These are phyloP conservation scores for Perizoma affinitatum DNA, from an alignment of 2,888 invertebrate species.

Conservation along the genomic window DNA sequence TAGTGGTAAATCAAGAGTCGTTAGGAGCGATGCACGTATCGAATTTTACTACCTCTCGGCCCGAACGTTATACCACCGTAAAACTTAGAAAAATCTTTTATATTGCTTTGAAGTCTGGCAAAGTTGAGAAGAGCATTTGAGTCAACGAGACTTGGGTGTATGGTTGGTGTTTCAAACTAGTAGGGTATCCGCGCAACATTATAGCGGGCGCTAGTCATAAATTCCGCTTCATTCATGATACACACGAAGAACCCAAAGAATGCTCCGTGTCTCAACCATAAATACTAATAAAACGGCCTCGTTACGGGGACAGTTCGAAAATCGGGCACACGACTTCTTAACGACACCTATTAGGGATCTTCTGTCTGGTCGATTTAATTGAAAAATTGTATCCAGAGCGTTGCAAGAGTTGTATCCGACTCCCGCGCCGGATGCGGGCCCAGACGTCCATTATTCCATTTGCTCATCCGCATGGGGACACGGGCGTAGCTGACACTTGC, in stretches of 20 bases:
- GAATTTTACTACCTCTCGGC: constrained; percentile 73
- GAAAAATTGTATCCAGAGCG: constrained; percentile 83
- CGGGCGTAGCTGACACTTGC: constrained; percentile 30
- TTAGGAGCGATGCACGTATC: constrained; percentile 75
- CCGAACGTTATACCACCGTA: constrained; percentile 72
- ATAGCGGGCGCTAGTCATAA: constrained; percentile 75
- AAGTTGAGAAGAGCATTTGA: constrained; percentile 52
- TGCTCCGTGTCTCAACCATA: constrained; percentile 75
- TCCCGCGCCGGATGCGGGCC: constrained; percentile 82
- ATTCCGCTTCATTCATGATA: constrained; percentile 78
- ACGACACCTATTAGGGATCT: constrained; percentile 84
- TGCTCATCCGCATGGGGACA: constrained; percentile 82
- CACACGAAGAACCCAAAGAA: constrained; percentile 42
- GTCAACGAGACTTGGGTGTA: constrained; percentile 35
- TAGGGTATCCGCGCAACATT: constrained; percentile 53
- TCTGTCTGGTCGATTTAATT: constrained; percentile 83
- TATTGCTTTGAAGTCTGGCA: constrained; percentile 56
- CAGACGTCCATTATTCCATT: constrained; percentile 84
- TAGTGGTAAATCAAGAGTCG: constrained; percentile 78
- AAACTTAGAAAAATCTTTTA: constrained; percentile 78
- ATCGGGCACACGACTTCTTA: constrained; percentile 84
- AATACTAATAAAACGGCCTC: constrained; percentile 82
- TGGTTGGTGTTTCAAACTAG: constrained; percentile 54
- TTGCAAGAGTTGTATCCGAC: constrained; percentile 81
- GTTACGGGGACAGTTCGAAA: constrained; percentile 81